These are phyloP conservation scores for Drosophila recens DNA, from an alignment of 2,888 invertebrate genomes.

Conservation along the genomic window DNA sequence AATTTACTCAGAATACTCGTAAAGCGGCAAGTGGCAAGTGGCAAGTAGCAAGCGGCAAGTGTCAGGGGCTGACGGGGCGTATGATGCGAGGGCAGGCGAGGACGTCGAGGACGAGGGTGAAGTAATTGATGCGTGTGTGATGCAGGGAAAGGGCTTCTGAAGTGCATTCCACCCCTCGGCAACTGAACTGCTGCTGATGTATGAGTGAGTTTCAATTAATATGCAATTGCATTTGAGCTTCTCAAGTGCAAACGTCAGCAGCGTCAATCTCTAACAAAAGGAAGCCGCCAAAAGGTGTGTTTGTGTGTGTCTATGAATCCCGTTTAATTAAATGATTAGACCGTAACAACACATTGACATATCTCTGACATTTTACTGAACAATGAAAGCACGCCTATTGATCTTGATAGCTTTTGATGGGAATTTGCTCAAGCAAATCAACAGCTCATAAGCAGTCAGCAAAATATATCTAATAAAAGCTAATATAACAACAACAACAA, in stretches of 20 bases:
- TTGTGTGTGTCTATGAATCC: not conserved
- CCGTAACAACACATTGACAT: constrained; percentile 8
- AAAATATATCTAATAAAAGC: constrained; percentile 62
- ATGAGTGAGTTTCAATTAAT: constrained; percentile 69
- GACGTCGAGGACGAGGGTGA: not conserved
- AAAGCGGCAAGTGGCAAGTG: constrained; percentile 21
- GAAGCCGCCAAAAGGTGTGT: not conserved
- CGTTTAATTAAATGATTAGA: constrained; percentile 58
- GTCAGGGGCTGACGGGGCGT: constrained; percentile 27
- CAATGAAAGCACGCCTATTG: constrained; percentile 29
- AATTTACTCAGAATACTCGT: constrained; percentile 55
- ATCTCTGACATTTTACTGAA: constrained; percentile 7
- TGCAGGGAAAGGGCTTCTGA: constrained; percentile 1
- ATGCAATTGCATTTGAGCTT: constrained; percentile 50
- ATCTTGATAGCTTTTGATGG: constrained; percentile 52
- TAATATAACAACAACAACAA: constrained; percentile 14
- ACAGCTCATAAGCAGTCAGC: constrained; percentile 50
- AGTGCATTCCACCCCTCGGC: constrained; percentile 25
- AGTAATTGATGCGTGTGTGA: constrained; percentile 14
- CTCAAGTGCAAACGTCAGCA: constrained; percentile 32
- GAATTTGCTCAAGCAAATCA: constrained; percentile 66
- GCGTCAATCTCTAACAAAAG: constrained; percentile 39
- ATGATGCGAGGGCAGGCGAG: not conserved
- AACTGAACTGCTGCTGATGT: constrained; percentile 21
- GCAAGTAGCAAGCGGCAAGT: too few species aligned